phyloP scores from a whole-genome alignment of 2,113 vertebrate genomes.

The Leucosticte australis region DNA sequence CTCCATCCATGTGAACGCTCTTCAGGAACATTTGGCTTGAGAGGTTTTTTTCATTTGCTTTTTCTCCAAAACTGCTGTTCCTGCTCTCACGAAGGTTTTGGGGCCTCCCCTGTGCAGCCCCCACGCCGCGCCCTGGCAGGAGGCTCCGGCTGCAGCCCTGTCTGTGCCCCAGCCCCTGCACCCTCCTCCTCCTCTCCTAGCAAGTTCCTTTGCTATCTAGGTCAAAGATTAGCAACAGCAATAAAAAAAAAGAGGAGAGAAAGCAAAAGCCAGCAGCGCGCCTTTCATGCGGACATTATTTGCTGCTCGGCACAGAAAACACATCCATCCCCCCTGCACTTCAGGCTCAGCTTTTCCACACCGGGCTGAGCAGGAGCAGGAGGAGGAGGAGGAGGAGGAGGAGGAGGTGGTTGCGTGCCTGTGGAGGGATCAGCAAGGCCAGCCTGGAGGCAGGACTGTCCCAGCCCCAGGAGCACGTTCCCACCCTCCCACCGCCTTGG shows the following conservation, averaged over 20 bases:
- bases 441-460: not conserved
- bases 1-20: not conserved
- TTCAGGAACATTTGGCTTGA: not conserved
- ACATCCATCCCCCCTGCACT: not conserved
- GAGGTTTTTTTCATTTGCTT: not conserved
- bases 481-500: not conserved
- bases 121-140: not conserved
- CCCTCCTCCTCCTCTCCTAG: not conserved
- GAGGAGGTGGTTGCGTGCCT: fast-evolving
- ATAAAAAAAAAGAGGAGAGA: not conserved
- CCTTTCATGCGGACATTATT: conserved; percentile 41
- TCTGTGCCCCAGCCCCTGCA: not conserved
- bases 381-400: not conserved
- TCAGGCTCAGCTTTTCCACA: not conserved
- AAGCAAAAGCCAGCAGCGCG: not conserved
- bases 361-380: not conserved
- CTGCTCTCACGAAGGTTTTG: not conserved
- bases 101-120: fast-evolving
- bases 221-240: conserved; percentile 49
- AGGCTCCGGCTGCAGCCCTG: not conserved
- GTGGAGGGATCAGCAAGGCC: not conserved
- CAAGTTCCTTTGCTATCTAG: conserved; percentile 20
- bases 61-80: not conserved
- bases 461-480: fast-evolving
- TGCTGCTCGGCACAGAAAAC: not conserved